Base-by-base conservation (phyloP, 35 echinoderm and acorn worm species). In the Hemicentrotus pulcherrimus region DNA sequence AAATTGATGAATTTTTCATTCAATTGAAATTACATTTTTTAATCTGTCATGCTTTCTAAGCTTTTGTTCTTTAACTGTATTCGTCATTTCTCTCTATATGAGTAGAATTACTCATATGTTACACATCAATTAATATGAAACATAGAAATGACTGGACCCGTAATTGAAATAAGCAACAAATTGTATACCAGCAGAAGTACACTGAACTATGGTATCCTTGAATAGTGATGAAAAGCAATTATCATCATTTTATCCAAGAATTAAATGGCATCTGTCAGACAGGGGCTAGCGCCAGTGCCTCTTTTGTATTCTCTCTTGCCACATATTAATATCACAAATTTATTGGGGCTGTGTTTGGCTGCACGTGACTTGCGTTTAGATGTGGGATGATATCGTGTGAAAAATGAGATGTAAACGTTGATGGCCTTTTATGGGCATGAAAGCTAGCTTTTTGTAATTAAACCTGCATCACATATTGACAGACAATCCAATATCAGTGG, bases 201-300 rank as follows among this genome's bases (percentile, higher is more conserved):
- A n/a, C 65, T 78, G 65, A 78, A 78, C 65, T n/a, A 78, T 28
- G 65, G 65, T 78, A 78, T 78, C 65, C 65, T 78, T 78, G 65
- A n/a, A 78, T 78, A 28, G 65, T 78, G 65, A 78, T 78, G 65
- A 78, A 55, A 78, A 28, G 65, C 65, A 78, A 78, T 78, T 78
- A 78, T 78, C 65, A 78, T n/a, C 19, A 28, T 78, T 78, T 78
- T 78, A 78, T 78, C 65, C 65, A 78, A 78, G 65, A 78, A 78
- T 78, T 78, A 78, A 78, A 78, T 78, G 19, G 65, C 65, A 28
- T 78, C 65, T 78, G 65, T 78, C 65, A n/a, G 65, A 78, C 28
- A 8, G 65, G 22, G 65, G 19, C 22, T n/a, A 28, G 18, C 28
- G 65, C 65, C 19, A n/a, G 65, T 78, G 65, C 65, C 65, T 78